Evolutionary conservation across 1,140 invertebrate genomes (phyloP).

Genomic region (Prorops nasuta): DNA sequence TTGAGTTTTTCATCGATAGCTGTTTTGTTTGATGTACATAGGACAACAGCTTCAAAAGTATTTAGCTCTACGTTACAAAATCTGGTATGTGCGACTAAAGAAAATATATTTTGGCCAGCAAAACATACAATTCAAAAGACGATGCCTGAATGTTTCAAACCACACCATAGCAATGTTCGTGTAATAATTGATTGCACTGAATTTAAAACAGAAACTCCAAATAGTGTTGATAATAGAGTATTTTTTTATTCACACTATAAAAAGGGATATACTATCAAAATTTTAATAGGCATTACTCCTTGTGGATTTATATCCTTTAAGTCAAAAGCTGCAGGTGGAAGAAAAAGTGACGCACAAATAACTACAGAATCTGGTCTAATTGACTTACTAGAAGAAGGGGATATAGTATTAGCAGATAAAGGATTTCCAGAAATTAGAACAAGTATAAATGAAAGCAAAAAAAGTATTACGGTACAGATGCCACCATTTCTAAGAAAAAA

Average conservation of each 20-base stretch:
- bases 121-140: background rate
- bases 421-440: conserved; percentile 35
- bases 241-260: conserved; percentile 29
- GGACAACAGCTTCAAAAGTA: conserved; percentile 3
- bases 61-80: conserved; percentile 11
- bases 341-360: conserved; percentile 41
- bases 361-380: conserved; percentile 38
- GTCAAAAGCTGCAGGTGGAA: conserved; percentile 40
- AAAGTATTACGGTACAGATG: conserved; percentile 24
- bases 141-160: background rate
- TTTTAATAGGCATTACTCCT: conserved; percentile 31
- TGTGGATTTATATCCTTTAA: conserved; percentile 42
- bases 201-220: conserved; percentile 16
- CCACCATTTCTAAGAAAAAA: conserved; percentile 27
- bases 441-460: conserved; percentile 9
- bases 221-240: conserved; percentile 16
- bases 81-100: conserved; percentile 12
- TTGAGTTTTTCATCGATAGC: conserved; percentile 4
- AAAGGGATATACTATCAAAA: conserved; percentile 19
- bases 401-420: conserved; percentile 43
- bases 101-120: conserved; percentile 12
- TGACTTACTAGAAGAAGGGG: conserved; percentile 38
- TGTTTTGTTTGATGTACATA: conserved; percentile 10
- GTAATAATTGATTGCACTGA: conserved; percentile 22
- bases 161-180: conserved; percentile 17